Evolutionary conservation across 2,797 vertebrate species (phyloP), one percentile per base, ranked within the genome.

Genomic region (Pygocentrus nattereri): DNA sequence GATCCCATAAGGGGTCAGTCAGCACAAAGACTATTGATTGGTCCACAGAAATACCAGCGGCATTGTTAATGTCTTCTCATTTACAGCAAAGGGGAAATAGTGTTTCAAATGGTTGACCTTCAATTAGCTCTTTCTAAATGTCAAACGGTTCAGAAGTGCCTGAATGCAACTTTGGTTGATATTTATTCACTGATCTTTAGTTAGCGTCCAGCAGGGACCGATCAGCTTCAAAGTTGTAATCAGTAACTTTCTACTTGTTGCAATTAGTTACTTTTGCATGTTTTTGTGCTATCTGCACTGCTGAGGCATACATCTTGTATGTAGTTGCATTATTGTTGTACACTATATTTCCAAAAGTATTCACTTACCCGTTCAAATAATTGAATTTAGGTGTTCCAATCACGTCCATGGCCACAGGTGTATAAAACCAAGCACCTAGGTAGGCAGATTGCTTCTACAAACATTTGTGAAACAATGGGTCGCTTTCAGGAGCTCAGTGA

Each of bases 101-200:
- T 72, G 79, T 75, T 61, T 81, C 70, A 67, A 67, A 50, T 75
- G 31, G 56, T n/a, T 84, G 85, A 86, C 79, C 82, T 80, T 83
- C 81, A 86, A 79, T 84, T 83, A 84, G 76, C 82, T 75, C 52
- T 76, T 61, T 61, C 79, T 52, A 86, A 86, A 84, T 86, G 85
- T 82, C 85, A 86, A 73, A 76, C 11, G 5, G 25, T 75, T 67
- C 31, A 70, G 27, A 85, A 34, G 49, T 79, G 72, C 47, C 59
- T 0, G 21, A 68, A 47, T 62, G 52, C 82, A 81, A 54, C 19
- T 54, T 73, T 73, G 19, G 50, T 72, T 73, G 12, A n/a, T 81
- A 73, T 81, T 27, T 61, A 27, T 44, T 62, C 75, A 78, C 69
- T 81, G 83, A 74, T 84, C 62, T 70, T 58, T 69, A 54, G 74